Evolutionary conservation across 2,888 invertebrate genomes (phyloP), one percentile per base, ranked within the genome.

Genomic region (Pollenia griseotomentosa): DNA sequence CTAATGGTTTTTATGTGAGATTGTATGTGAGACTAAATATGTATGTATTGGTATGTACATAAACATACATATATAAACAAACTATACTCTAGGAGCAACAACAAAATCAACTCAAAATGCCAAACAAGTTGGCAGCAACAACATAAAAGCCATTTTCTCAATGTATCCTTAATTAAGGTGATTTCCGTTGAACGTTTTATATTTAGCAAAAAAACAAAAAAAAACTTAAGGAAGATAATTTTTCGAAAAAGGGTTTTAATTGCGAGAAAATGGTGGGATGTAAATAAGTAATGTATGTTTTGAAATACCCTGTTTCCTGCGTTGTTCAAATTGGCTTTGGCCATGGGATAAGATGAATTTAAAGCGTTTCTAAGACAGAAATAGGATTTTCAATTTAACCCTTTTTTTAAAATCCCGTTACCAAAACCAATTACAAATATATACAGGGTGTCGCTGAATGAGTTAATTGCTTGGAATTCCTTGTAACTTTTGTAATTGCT

Each of bases 151-250:
- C 51, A 78, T 81, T 75, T 80, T 80, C 70, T 80, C 74, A 86
- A 87, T 85, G 68, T 71, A 55, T 81, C 84, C 84, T 88, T 87
- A 89, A 86, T 87, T 89, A 88, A 88, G 86, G 84, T 87, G 82
- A 87, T 83, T 88, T 89, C 74, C 83, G 83, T 81, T 79, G 10
- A 63, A 65, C 57, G 40, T 74, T 75, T 59, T 73, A 71, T 44
- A 19, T 55, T 59, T 11, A n/a, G 16, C 42, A 40, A 55, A 19
- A 42, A 66, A 66, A 2, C 33, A 23, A 46, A 46, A 65, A 12
- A 19, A 74, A 74, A 6, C 51, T 46, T 14, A 46, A 65, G 0
- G 12, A 57, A 71, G 14, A 10, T n/a, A 23, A 8, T 71, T 55
- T 71, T 71, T 1, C 33, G 33, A 33, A 33, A 33, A 3, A 11